Percentiles rank a stretch among this genome's conserved stretches.
Evolutionary conservation across 2,113 vertebrate species (phyloP).

Genomic region (Romanogobio albipinnatus): DNA sequence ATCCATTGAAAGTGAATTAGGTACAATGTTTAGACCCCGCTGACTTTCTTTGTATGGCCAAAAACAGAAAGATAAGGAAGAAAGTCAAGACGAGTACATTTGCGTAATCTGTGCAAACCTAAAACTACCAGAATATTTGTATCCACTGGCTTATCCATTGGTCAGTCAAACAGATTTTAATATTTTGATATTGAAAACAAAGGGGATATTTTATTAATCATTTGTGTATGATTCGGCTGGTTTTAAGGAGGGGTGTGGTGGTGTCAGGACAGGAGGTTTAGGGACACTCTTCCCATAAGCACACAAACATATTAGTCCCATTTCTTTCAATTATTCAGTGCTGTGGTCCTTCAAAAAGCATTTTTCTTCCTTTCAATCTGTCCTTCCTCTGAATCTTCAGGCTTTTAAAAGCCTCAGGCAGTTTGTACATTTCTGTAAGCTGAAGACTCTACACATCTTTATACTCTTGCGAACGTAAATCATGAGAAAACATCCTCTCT

Average conservation of each 20-base stretch:
- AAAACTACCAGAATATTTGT: no score
- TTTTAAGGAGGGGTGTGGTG: not conserved
- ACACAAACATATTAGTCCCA: slow-evolving; percentile 48
- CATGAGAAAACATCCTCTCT: slow-evolving; percentile 32
- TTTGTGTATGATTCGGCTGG: not conserved
- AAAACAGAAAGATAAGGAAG: not conserved
- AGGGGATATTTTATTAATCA: not conserved
- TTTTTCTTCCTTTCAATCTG: slow-evolving; percentile 48
- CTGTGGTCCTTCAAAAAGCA: slow-evolving; percentile 9
- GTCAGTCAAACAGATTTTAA: not conserved
- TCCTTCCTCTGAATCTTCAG: slow-evolving; percentile 28
- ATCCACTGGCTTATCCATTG: not conserved
- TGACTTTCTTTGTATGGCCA: not conserved
- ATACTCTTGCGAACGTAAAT: not conserved
- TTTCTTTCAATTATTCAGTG: slow-evolving; percentile 61
- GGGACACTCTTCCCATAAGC: slow-evolving; percentile 33
- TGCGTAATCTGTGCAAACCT: not conserved
- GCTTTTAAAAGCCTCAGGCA: slow-evolving; percentile 37
- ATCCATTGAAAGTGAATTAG: not conserved
- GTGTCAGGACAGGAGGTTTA: not conserved
- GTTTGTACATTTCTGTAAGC: slow-evolving; percentile 14
- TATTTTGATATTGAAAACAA: not conserved
- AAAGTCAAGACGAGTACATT: not conserved
- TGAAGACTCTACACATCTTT: slow-evolving; percentile 1
- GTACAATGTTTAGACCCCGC: no score